A percentile compares a stretch with the other conserved stretches of the same genome.
These are phyloP conservation scores for Hydrochoerus hydrochaeris DNA, from an alignment of 2,113 vertebrate genomes.

Conservation along the genomic window DNA sequence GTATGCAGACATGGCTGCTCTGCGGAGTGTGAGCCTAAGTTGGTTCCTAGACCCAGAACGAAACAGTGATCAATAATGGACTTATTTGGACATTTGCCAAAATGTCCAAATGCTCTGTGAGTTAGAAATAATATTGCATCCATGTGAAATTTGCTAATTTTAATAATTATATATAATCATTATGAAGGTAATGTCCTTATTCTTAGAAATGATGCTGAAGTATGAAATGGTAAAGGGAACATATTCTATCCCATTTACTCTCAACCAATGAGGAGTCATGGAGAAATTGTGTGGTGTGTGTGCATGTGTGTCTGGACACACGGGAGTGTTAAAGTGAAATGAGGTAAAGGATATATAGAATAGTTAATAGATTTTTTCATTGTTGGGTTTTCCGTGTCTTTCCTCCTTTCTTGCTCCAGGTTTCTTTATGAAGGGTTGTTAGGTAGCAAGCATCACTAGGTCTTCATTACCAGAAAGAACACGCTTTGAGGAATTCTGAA, in stretches of 20 bases:
- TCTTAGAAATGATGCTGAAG: slow-evolving; percentile 28
- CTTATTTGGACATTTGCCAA: neutral
- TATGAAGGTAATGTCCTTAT: neutral
- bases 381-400: neutral
- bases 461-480: neutral
- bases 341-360: neutral
- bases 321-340: neutral
- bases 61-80: neutral
- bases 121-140: neutral
- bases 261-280: neutral
- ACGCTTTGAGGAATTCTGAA: neutral
- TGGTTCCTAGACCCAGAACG: neutral
- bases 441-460: neutral
- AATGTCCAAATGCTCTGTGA: neutral
- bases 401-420: neutral
- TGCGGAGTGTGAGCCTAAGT: neutral
- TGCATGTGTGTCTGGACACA: neutral
- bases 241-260: neutral
- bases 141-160: neutral
- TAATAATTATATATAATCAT: neutral
- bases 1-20: neutral
- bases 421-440: neutral
- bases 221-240: neutral
- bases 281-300: neutral
- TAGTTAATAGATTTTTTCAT: neutral